Evolutionary conservation across 2,888 invertebrate species (phyloP), one percentile per base, ranked within the genome.

Genomic region (Nemoura dubitans): DNA sequence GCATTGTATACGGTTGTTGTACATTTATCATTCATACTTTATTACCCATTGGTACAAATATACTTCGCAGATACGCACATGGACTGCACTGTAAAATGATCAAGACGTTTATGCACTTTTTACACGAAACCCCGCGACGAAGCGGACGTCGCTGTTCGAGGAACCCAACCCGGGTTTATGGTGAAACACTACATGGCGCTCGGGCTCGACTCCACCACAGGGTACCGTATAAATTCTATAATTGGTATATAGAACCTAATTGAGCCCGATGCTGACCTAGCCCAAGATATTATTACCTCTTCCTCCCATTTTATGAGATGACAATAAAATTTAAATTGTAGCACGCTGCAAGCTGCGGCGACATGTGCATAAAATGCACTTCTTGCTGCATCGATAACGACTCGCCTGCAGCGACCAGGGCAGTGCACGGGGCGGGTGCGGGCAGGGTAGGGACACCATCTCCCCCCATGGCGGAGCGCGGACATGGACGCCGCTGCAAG

Each of bases 241-340:
- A 59, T 59, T 59, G 59, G 14, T 59, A 59, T 59, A 59, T 59
- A 59, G 59, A 2, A 21, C 59, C 21, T 59, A 59, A 59, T 59
- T 59, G 59, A 59, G 59, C 59, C 59, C 25, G 78, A 78, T 78
- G 25, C 78, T 78, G 78, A 78, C 78, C 78, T 78, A 78, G 10
- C 78, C 26, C 26, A 78, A 59, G 59, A 59, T 21, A 59, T 59
- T 59, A 59, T 59, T 59, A 59, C 59, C 59, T 59, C 59, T 59
- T 59, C 59, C 59, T 59, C 21, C 59, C 28, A 78, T 78, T 78
- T 78, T 78, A 78, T 78, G 78, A 78, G 78, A 78, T 78, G 26
- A 78, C 78, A 78, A 78, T 78, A 78, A 78, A 78, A 78, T 78
- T 78, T 59, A 59, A 59, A 59, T 59, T 21, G 59, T 59, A 59